phyloP scores from a whole-genome alignment of 1,140 invertebrate genomes.

The Philotrypesis tridentata region DNA sequence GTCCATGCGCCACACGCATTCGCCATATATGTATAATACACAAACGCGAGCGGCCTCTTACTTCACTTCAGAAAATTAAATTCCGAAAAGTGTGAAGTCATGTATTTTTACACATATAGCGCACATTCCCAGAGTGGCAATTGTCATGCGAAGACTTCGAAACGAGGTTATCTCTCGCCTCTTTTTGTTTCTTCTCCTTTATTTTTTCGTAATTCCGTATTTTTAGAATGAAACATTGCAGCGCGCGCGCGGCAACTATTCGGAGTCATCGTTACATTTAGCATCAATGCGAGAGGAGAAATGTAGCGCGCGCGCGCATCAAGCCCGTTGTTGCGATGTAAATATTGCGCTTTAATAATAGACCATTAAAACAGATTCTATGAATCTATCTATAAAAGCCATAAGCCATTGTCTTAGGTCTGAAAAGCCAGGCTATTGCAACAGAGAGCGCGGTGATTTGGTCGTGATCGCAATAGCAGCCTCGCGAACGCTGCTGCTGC shows the following conservation, averaged over 20 bases:
- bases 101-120: not conserved
- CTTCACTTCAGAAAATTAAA: slow-evolving; percentile 28
- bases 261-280: not conserved
- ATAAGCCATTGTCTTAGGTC: slow-evolving; percentile 54
- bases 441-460: slow-evolving; percentile 26
- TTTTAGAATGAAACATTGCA: not conserved
- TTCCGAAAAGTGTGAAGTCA: not conserved
- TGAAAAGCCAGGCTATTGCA: slow-evolving; percentile 46
- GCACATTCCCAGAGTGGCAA: not conserved
- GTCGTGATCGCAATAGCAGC: slow-evolving; percentile 31
- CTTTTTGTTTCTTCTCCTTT: too few species aligned
- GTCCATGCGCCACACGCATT: too few species aligned
- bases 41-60: too few species aligned
- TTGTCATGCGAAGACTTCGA: not conserved
- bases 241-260: too few species aligned
- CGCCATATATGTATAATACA: not conserved
- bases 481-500: slow-evolving; percentile 28
- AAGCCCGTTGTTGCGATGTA: slow-evolving; percentile 32
- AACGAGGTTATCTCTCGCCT: not conserved
- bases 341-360: slow-evolving; percentile 55
- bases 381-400: slow-evolving; percentile 57
- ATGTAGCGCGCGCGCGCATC: not conserved
- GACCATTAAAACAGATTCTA: slow-evolving; percentile 60
- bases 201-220: not conserved
- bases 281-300: not conserved